Conservation (phyloP, 2,113 vertebrate genomes). For the Pollimyrus isidori region DNA sequence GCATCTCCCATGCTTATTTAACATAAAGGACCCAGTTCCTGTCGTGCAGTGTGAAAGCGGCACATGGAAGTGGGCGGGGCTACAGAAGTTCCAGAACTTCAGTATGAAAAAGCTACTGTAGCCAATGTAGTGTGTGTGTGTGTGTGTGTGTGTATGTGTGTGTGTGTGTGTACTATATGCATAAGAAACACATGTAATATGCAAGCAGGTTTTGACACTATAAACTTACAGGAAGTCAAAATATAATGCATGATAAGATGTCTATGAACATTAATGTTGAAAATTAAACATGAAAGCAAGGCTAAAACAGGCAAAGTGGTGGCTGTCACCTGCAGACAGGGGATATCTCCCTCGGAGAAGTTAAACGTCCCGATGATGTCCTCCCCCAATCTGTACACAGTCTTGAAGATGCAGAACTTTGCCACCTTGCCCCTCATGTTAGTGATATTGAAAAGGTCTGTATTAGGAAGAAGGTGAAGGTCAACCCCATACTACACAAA, state of each 20-base stretch:
- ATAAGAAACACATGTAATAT: neutral
- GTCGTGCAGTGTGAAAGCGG: neutral
- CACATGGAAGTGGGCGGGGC: neutral
- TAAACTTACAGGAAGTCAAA: neutral
- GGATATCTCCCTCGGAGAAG: constrained; percentile 89
- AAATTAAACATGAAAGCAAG: neutral
- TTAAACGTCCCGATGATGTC: constrained; percentile 88
- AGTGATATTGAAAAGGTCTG: constrained; percentile 94
- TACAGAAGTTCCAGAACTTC: neutral
- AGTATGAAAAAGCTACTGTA: neutral
- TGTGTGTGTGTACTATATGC: neutral
- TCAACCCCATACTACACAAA: neutral
- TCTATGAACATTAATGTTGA: neutral
- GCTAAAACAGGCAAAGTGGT: neutral
- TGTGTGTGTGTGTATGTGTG: too few relatives aligned
- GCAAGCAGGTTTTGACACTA: neutral
- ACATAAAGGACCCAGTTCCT: neutral
- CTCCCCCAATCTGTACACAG: constrained; percentile 86
- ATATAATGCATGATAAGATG: neutral
- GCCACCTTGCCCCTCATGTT: constrained; percentile 86
- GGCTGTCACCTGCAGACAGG: constrained; percentile 71
- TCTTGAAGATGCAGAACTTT: constrained; percentile 95
- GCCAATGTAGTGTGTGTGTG: neutral
- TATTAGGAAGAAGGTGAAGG: constrained; percentile 11
- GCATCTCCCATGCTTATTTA: too few relatives aligned